Evolutionary conservation across 2,113 vertebrate genomes (phyloP), one percentile per base, ranked within the genome.

Genomic region (Prionailurus bengalensis): DNA sequence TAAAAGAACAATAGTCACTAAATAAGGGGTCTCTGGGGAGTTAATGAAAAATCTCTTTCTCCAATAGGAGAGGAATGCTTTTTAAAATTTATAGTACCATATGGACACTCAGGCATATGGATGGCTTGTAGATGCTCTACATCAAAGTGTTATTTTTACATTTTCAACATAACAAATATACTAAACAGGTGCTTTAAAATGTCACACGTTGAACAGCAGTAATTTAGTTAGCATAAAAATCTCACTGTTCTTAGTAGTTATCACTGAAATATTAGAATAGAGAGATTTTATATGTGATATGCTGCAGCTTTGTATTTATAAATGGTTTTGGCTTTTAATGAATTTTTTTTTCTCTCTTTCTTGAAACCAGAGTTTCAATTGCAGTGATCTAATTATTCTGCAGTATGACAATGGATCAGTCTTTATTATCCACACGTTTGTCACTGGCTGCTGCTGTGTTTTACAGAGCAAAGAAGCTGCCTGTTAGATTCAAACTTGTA

Each of bases 181-280:
- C 93, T 81, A 97, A 98, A 94, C 96, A 95, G 10, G 58, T 96
- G 55, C 96, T 98, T 95, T 74, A 79, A 97, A 98, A 98, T 97
- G 82, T 83, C 89, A 97, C 29, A 36, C 25, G 94, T 97, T 91
- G 91, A 97, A 90, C 79, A 97, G 74, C 36, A 97, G 86, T 71
- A 91, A 97, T 97, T 94, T 95, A 85, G 97, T 93, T 97, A 96
- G 97, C 92, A 96, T 94, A 98, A 95, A 33, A 94, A 95, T 98
- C 87, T 95, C 88, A 89, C 74, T 88, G 61, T 39, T 98, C 48
- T 97, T 51, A 89, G 48, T 19, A 90, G 78, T 23, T 23, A 23
- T 66, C 51, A 17, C 53, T 95, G 90, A 98, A 96, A 87, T 82
- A 86, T 97, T 88, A 95, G 16, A 31, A 71, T 66, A 81, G 79